A percentile compares a stretch with the other conserved stretches of the same genome.
Conservation (phyloP, 2,888 invertebrate genomes). For the Physocephala rufipes region DNA sequence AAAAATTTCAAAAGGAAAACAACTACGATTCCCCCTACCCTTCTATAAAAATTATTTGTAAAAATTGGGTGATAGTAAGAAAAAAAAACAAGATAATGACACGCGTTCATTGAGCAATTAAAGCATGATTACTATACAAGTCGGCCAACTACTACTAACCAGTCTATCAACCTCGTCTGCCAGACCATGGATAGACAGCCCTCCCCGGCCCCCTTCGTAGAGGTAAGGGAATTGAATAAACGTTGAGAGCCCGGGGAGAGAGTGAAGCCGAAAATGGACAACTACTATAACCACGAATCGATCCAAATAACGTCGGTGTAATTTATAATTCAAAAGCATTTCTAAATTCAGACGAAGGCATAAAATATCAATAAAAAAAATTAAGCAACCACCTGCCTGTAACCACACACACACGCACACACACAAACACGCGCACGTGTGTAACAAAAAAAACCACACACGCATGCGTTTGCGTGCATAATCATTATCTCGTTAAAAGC, state of each 20-base stretch:
- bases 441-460: background rate
- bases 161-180: background rate
- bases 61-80: background rate
- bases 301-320: constrained; percentile 14
- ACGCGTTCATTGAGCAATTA: constrained; percentile 25
- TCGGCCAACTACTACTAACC: too few species aligned
- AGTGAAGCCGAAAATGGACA: background rate
- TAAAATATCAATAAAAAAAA: constrained; percentile 26
- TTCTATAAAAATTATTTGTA: too few species aligned
- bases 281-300: background rate
- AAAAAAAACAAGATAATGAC: background rate
- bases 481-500: constrained; percentile 44
- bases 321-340: constrained; percentile 23
- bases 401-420: constrained; percentile 10
- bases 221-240: background rate
- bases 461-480: constrained; percentile 28
- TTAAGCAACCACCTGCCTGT: constrained; percentile 37
- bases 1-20: constrained; percentile 1
- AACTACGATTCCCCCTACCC: too few species aligned
- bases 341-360: constrained; percentile 23
- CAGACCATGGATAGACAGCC: background rate
- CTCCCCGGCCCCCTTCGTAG: background rate
- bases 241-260: too few species aligned
- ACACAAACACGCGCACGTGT: constrained; percentile 1
- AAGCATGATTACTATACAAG: background rate